Evolutionary conservation across 2,113 vertebrate genomes (phyloP).

Genomic region (Poeciliopsis prolifica): DNA sequence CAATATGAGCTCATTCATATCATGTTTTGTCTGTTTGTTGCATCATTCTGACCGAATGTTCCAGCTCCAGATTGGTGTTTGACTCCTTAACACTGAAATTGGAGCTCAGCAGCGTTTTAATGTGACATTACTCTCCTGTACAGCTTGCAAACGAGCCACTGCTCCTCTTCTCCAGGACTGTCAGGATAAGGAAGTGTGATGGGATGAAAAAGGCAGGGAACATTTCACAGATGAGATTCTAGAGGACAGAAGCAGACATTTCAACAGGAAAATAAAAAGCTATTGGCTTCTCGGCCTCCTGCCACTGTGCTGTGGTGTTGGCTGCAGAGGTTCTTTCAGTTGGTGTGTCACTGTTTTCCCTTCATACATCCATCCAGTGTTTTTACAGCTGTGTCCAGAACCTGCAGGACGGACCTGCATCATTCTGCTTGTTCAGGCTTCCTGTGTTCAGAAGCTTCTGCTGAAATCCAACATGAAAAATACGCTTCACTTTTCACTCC

Average conservation of each 20-base stretch:
- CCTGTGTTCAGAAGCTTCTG: not conserved
- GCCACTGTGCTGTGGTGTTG: not conserved
- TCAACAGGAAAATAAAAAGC: not conserved
- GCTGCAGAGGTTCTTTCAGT: not conserved
- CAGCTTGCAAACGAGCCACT: conserved; percentile 4
- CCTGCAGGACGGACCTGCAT: not conserved
- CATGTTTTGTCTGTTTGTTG: not conserved
- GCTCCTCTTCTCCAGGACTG: not conserved
- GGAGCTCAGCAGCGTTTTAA: conserved; percentile 58
- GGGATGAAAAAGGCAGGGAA: conserved; percentile 3
- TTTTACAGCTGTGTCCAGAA: not conserved
- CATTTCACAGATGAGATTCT: conserved; percentile 47
- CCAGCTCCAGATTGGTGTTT: conserved; percentile 10
- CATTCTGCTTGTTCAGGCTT: not conserved
- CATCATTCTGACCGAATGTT: not conserved
- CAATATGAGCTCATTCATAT: not conserved
- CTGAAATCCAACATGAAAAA: not conserved
- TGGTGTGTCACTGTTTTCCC: not conserved
- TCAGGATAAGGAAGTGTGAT: conserved; percentile 33
- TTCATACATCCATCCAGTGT: not conserved
- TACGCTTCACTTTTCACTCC: not conserved
- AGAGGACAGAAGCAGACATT: conserved; percentile 17
- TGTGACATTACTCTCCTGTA: conserved; percentile 37
- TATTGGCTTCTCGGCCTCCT: not conserved
- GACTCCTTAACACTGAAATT: conserved; percentile 44